A percentile compares a stretch with the other conserved stretches of the same genome.
These are phyloP conservation scores for Oplegnathus fasciatus DNA, from an alignment of 2,113 vertebrate species.

Conservation along the genomic window DNA sequence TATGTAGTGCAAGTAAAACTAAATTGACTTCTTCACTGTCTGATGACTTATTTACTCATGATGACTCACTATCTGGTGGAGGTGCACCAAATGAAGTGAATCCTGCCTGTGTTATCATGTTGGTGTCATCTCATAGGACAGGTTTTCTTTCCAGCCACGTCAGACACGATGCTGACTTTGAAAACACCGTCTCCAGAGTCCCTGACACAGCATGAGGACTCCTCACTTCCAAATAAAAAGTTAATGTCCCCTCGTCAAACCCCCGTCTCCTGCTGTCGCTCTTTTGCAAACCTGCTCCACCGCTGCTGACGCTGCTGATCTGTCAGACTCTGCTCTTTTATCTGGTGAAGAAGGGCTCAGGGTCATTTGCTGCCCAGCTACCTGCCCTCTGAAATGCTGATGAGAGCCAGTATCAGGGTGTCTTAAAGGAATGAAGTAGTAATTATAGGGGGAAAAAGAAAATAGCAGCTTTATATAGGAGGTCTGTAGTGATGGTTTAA, in stretches of 20 bases:
- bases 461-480: not conserved
- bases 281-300: not conserved
- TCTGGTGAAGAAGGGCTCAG: not conserved
- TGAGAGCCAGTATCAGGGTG: not conserved
- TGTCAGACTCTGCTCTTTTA: conserved; percentile 14
- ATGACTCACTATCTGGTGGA: not conserved
- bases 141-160: not conserved
- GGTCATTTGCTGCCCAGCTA: not conserved
- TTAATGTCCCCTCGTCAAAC: not conserved
- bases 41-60: not conserved
- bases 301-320: conserved; percentile 24
- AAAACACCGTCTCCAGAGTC: not conserved
- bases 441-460: not conserved
- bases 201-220: conserved; percentile 21
- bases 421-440: not conserved
- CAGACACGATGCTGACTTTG: conserved; percentile 1
- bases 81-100: not conserved
- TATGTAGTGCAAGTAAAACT: not conserved
- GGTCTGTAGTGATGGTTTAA: not conserved
- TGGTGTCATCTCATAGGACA: not conserved
- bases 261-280: not conserved
- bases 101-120: not conserved
- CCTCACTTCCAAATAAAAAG: conserved; percentile 4
- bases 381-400: not conserved
- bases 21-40: not conserved